These are phyloP conservation scores for Scelioninae gen. 2 DNA, from an alignment of 2,888 invertebrate species.

Conservation along the genomic window DNA sequence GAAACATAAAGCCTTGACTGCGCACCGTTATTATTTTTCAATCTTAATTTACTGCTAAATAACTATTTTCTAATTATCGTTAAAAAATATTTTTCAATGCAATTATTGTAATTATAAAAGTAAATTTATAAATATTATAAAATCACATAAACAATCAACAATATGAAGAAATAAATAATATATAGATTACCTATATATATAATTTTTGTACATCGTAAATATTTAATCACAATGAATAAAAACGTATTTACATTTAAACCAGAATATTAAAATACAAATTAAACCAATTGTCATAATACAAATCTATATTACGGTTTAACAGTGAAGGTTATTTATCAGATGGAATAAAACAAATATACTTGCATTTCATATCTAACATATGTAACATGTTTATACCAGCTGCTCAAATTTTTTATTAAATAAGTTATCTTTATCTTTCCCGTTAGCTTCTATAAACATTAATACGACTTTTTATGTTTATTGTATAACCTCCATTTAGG, in stretches of 20 bases:
- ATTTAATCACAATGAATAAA: constrained; percentile 15
- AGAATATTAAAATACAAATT: constrained; percentile 30
- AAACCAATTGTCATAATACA: constrained; percentile 56
- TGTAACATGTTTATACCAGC: constrained; percentile 62
- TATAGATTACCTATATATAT: constrained; percentile 40
- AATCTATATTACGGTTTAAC: constrained; percentile 45
- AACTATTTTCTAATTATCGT: no score
- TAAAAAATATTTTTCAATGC: no score
- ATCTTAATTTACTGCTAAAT: no score
- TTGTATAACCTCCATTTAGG: constrained; percentile 67
- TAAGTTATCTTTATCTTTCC: constrained; percentile 64
- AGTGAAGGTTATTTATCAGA: constrained; percentile 23
- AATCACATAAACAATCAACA: constrained; percentile 36
- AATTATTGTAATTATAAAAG: constrained; percentile 14
- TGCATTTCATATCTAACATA: constrained; percentile 59
- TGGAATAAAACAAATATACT: constrained; percentile 51
- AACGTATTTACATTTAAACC: constrained; percentile 25
- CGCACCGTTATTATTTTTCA: no score
- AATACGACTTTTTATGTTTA: constrained; percentile 65
- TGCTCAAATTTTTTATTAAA: constrained; percentile 69
- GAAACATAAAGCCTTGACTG: no score
- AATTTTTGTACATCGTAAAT: constrained; percentile 38
- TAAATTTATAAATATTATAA: constrained; percentile 2
- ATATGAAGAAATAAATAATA: constrained; percentile 47
- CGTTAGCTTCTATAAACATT: constrained; percentile 66